Percentiles rank a stretch among this genome's conserved stretches.
These are phyloP conservation scores for Apocheima hispidaria DNA, from an alignment of 2,888 invertebrate genomes.

Conservation along the genomic window DNA sequence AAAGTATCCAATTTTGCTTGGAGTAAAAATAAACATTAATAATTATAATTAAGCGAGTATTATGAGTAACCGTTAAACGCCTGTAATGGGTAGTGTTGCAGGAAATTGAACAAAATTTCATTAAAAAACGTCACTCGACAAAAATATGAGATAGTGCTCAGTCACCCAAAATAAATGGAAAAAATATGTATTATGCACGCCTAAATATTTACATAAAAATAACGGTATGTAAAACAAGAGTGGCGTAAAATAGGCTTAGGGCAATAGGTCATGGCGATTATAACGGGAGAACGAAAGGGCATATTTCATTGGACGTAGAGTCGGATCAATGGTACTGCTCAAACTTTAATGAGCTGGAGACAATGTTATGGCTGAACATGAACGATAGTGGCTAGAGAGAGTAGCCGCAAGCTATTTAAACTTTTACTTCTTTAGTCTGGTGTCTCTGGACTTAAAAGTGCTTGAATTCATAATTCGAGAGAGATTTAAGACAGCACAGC, in stretches of 20 bases:
- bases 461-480: constrained; percentile 7
- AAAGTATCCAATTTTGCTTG: constrained; percentile 7
- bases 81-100: not conserved
- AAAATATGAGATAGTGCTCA: not conserved
- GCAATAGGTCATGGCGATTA: constrained; percentile 50
- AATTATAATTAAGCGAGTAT: constrained; percentile 9
- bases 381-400: constrained; percentile 38
- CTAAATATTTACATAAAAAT: constrained; percentile 57
- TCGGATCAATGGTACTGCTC: constrained; percentile 35
- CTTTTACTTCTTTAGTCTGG: constrained; percentile 22
- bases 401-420: constrained; percentile 27
- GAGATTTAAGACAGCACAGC: not conserved
- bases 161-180: constrained; percentile 16
- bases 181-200: constrained; percentile 48
- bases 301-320: constrained; percentile 38
- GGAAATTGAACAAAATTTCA: not conserved
- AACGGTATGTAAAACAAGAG: constrained; percentile 52
- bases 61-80: not conserved
- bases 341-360: constrained; percentile 40
- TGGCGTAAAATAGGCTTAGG: constrained; percentile 48
- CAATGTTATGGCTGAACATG: constrained; percentile 42
- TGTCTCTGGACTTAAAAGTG: constrained; percentile 1
- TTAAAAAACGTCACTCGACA: constrained; percentile 8
- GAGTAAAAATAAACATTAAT: constrained; percentile 9
- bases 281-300: constrained; percentile 50